phyloP scores from a whole-genome alignment of 2,888 invertebrate genomes.

The Neoaliturus tenellus region DNA sequence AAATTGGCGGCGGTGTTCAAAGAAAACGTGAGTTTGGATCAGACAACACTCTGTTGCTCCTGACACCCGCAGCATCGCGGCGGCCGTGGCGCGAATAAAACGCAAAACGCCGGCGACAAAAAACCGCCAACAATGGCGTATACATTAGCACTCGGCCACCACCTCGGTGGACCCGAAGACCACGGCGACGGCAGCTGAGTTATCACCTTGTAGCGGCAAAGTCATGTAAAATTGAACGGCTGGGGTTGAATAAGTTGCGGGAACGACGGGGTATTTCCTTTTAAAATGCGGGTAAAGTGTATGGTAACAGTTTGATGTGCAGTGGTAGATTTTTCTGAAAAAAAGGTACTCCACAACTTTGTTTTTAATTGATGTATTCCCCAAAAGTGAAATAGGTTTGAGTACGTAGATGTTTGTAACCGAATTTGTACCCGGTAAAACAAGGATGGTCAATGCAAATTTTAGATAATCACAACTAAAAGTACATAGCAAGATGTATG shows the following conservation, averaged over 20 bases:
- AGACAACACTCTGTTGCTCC: neutral
- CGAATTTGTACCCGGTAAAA: too few species aligned
- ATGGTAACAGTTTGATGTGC: too few species aligned
- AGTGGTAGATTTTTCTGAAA: too few species aligned
- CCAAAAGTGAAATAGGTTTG: too few species aligned
- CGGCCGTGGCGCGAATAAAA: neutral
- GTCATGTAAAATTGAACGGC: slow-evolving; percentile 6
- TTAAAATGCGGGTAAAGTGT: too few species aligned
- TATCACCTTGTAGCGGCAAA: neutral
- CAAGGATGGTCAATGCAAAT: too few species aligned
- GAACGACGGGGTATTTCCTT: neutral
- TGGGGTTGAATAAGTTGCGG: neutral
- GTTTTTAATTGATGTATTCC: too few species aligned
- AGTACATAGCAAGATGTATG: too few species aligned
- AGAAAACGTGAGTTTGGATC: neutral
- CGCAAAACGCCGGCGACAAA: neutral
- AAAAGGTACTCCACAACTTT: too few species aligned
- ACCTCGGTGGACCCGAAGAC: neutral
- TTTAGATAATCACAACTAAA: too few species aligned
- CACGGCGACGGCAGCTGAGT: neutral
- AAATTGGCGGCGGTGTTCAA: slow-evolving; percentile 12
- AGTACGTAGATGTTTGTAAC: too few species aligned
- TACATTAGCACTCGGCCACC: neutral
- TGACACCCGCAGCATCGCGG: neutral
- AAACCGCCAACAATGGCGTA: slow-evolving; percentile 20